Conservation (phyloP, 2,113 vertebrate genomes). For the Seriola rivoliana region DNA sequence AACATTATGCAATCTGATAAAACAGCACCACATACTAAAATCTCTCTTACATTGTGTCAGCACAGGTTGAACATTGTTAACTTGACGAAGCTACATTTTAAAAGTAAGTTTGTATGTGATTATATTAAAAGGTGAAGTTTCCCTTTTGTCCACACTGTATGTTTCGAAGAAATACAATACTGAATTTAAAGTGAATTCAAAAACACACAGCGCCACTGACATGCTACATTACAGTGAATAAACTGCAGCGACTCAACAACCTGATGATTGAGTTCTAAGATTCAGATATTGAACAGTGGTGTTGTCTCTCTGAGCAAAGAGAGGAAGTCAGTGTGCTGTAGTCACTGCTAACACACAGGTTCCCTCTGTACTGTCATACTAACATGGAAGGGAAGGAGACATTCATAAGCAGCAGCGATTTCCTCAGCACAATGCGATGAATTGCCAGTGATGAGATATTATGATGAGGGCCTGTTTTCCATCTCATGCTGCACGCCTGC, state of each 20-base stretch:
- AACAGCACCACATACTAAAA: constrained; percentile 48
- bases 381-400: constrained; percentile 64
- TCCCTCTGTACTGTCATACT: constrained; percentile 14
- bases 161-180: too few species aligned
- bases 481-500: constrained; percentile 47
- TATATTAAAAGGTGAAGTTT: background rate
- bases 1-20: constrained; percentile 68
- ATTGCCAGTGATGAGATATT: constrained; percentile 67
- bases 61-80: background rate
- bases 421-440: constrained; percentile 63
- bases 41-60: background rate
- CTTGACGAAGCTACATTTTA: background rate
- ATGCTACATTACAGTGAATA: background rate
- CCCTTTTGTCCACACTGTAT: background rate
- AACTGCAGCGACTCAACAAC: background rate
- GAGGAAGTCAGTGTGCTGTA: constrained; percentile 9
- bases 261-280: background rate
- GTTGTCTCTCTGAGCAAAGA: background rate
- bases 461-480: constrained; percentile 72
- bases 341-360: constrained; percentile 17
- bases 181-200: background rate
- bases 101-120: background rate
- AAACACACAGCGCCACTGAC: background rate
- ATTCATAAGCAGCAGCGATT: constrained; percentile 67
- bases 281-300: too few species aligned